Percentiles rank a stretch among this genome's conserved stretches.
Evolutionary conservation across 2,888 invertebrate genomes (phyloP).

Genomic region (Ganaspis brasiliensis): DNA sequence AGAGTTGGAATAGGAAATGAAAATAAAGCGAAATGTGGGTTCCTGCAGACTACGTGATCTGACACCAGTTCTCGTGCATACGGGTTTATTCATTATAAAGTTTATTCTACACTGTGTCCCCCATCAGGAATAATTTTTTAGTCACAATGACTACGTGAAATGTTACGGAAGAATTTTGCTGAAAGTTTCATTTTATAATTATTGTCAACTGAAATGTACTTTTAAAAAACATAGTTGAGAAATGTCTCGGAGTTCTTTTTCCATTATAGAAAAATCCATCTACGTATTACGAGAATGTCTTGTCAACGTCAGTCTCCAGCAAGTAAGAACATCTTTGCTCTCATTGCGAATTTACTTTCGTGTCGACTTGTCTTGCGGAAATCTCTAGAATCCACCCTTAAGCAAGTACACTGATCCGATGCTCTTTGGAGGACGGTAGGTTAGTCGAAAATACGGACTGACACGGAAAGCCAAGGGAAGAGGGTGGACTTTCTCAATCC

Average conservation of each 20-base stretch:
- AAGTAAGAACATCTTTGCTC: slow-evolving; percentile 37
- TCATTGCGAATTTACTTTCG: slow-evolving; percentile 42
- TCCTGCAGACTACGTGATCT: no score
- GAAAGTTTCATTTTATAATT: no score
- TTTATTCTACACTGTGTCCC: no score
- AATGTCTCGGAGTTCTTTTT: no score
- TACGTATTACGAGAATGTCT: not conserved
- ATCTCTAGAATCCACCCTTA: slow-evolving; percentile 38
- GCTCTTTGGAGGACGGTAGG: slow-evolving; percentile 38
- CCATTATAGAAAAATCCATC: not conserved
- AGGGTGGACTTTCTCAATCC: slow-evolving; percentile 42
- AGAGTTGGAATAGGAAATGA: not conserved
- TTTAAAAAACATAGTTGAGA: no score
- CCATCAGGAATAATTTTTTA: no score
- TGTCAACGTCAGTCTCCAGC: slow-evolving; percentile 35
- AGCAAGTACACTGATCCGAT: slow-evolving; percentile 43
- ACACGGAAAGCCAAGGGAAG: slow-evolving; percentile 42
- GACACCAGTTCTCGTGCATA: no score
- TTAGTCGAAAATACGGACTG: slow-evolving; percentile 41
- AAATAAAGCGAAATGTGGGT: no score
- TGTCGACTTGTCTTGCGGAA: slow-evolving; percentile 39
- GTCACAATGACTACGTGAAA: no score
- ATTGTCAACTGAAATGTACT: no score
- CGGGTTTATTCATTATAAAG: no score
- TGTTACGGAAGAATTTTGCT: no score